phyloP scores from a whole-genome alignment of 2,888 invertebrate species.

The Isoperla grammatica region DNA sequence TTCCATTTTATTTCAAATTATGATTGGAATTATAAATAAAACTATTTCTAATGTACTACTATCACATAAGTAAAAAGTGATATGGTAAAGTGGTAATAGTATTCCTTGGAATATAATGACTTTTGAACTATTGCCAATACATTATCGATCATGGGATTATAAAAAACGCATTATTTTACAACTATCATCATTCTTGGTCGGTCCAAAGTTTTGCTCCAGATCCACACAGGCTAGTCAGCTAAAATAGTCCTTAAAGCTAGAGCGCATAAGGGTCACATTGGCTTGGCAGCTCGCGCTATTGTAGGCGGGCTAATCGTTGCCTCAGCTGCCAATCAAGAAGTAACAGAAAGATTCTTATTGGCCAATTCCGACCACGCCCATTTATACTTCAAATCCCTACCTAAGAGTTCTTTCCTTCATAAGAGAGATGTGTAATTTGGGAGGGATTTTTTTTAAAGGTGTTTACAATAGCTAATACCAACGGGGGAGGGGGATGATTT shows the following conservation, averaged over 20 bases:
- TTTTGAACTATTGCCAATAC: too few species aligned
- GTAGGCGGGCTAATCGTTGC: constrained; percentile 28
- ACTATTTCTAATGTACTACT: too few species aligned
- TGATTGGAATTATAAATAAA: too few species aligned
- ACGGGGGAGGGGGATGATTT: constrained; percentile 5
- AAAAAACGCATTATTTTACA: too few species aligned
- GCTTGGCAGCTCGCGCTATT: background rate
- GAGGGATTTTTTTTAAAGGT: constrained; percentile 22
- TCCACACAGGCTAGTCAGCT: too few species aligned
- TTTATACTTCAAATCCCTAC: constrained; percentile 21
- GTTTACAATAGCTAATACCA: constrained; percentile 27
- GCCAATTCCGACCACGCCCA: constrained; percentile 28
- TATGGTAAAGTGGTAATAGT: too few species aligned
- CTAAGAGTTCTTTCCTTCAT: constrained; percentile 7
- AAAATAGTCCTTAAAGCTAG: background rate
- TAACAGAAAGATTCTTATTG: constrained; percentile 27
- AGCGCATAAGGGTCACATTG: constrained; percentile 2
- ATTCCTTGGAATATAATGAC: too few species aligned
- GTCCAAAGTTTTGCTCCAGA: too few species aligned
- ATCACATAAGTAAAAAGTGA: too few species aligned
- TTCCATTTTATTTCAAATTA: too few species aligned
- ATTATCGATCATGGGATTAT: too few species aligned
- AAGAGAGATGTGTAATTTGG: constrained; percentile 26
- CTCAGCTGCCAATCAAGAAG: constrained; percentile 27
- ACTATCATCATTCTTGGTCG: too few species aligned